Percentiles rank a stretch among this genome's conserved stretches.
These are phyloP conservation scores for Marronus borbonicus DNA, from an alignment of 2,888 invertebrate genomes.

Conservation along the genomic window DNA sequence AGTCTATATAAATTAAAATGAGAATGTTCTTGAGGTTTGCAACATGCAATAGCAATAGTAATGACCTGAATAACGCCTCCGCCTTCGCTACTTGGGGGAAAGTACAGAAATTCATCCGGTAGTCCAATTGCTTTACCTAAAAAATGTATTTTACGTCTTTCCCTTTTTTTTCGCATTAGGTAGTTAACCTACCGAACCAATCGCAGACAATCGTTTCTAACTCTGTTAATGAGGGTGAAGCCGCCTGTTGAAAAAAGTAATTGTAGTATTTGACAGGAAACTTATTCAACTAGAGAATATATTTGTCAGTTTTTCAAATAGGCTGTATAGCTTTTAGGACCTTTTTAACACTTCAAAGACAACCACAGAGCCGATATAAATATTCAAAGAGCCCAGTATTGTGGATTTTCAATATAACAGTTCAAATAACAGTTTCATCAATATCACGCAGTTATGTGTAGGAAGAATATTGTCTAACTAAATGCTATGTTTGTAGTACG, in stretches of 20 bases:
- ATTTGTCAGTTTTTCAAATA: too few relatives aligned
- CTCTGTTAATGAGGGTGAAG: constrained; percentile 98
- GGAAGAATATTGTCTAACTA: too few relatives aligned
- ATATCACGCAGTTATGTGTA: too few relatives aligned
- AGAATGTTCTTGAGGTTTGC: not conserved
- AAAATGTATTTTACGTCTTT: constrained; percentile 38
- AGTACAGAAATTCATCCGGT: constrained; percentile 89
- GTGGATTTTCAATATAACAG: too few relatives aligned
- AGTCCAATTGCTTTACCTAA: constrained; percentile 92
- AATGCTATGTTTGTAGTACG: too few relatives aligned
- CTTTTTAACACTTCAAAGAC: too few relatives aligned
- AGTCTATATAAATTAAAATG: constrained; percentile 75
- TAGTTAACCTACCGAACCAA: constrained; percentile 77
- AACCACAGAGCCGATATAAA: too few relatives aligned
- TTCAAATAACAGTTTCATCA: too few relatives aligned
- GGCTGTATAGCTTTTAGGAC: too few relatives aligned
- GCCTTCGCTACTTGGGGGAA: constrained; percentile 88
- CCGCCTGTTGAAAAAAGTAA: constrained; percentile 78
- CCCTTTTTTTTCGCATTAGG: not conserved
- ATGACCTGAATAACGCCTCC: constrained; percentile 95
- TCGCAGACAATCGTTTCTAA: constrained; percentile 95
- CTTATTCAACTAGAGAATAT: too few relatives aligned
- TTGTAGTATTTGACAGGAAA: too few relatives aligned
- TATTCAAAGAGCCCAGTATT: too few relatives aligned
- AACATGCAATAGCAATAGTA: not conserved